phyloP scores from a whole-genome alignment of 2,113 vertebrate species.

The Larimichthys polyactis region DNA sequence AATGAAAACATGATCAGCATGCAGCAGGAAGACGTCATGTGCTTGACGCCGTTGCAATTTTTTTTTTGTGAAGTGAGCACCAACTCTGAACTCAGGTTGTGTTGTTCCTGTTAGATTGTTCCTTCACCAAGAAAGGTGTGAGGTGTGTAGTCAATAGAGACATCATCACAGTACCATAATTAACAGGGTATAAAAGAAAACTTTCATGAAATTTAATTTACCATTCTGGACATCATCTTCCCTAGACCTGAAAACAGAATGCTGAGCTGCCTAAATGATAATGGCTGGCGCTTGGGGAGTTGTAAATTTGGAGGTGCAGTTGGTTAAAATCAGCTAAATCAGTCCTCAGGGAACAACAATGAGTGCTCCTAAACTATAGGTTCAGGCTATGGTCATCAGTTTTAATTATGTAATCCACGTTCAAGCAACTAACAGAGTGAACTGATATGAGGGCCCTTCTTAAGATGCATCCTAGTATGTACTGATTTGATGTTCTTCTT shows the following conservation, averaged over 20 bases:
- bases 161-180: too few relatives aligned
- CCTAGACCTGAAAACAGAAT: neutral
- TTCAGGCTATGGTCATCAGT: too few relatives aligned
- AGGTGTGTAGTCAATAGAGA: neutral
- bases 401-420: too few relatives aligned
- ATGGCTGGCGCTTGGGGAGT: neutral
- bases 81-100: slow-evolving; percentile 21
- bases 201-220: too few relatives aligned
- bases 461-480: too few relatives aligned
- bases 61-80: slow-evolving; percentile 63
- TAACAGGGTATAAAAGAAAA: neutral
- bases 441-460: too few relatives aligned
- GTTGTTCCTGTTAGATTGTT: neutral
- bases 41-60: neutral
- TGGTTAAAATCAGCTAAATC: neutral
- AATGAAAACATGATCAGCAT: slow-evolving; percentile 61
- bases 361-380: too few relatives aligned
- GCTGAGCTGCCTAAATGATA: neutral
- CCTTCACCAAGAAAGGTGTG: slow-evolving; percentile 3
- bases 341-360: too few relatives aligned
- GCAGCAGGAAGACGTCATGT: slow-evolving; percentile 25
- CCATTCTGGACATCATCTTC: too few relatives aligned
- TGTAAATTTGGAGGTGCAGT: neutral
- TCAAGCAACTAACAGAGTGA: too few relatives aligned
- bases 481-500: too few relatives aligned